Percentiles rank a stretch among this genome's conserved stretches.
Conservation (phyloP, 2,888 invertebrate genomes). For the Rugalucina vietnamica region DNA sequence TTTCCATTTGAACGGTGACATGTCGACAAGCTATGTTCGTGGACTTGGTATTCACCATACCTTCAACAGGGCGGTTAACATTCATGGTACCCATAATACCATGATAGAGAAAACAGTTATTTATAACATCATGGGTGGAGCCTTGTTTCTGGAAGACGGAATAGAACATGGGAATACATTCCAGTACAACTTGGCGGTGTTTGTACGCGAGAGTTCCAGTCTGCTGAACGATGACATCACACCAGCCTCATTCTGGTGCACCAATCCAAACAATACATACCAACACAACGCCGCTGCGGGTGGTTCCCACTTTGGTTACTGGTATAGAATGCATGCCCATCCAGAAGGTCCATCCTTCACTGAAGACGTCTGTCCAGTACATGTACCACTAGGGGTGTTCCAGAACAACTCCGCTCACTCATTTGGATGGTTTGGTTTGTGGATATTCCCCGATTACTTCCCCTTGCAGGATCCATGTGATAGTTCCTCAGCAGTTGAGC, state of each 20-base stretch:
- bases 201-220: constrained; percentile 77
- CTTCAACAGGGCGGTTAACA: constrained; percentile 81
- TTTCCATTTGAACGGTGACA: constrained; percentile 80
- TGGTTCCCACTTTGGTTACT: constrained; percentile 82
- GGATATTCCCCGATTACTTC: constrained; percentile 77
- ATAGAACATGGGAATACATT: constrained; percentile 79
- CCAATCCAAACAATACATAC: constrained; percentile 81
- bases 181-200: constrained; percentile 79
- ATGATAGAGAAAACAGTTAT: constrained; percentile 74
- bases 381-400: constrained; percentile 73
- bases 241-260: constrained; percentile 82
- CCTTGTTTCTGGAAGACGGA: constrained; percentile 82
- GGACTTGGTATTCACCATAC: constrained; percentile 77
- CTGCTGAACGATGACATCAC: constrained; percentile 82
- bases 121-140: constrained; percentile 82
- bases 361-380: constrained; percentile 71
- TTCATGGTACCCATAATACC: constrained; percentile 78
- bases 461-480: constrained; percentile 65
- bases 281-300: constrained; percentile 80
- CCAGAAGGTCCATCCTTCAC: constrained; percentile 80
- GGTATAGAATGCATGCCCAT: constrained; percentile 81
- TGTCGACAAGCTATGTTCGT: constrained; percentile 76
- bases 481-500: constrained; percentile 27
- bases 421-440: constrained; percentile 81
- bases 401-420: constrained; percentile 81